These are phyloP conservation scores for Hydroisotoma schaefferi DNA, from an alignment of 2,888 invertebrate genomes.

Conservation along the genomic window DNA sequence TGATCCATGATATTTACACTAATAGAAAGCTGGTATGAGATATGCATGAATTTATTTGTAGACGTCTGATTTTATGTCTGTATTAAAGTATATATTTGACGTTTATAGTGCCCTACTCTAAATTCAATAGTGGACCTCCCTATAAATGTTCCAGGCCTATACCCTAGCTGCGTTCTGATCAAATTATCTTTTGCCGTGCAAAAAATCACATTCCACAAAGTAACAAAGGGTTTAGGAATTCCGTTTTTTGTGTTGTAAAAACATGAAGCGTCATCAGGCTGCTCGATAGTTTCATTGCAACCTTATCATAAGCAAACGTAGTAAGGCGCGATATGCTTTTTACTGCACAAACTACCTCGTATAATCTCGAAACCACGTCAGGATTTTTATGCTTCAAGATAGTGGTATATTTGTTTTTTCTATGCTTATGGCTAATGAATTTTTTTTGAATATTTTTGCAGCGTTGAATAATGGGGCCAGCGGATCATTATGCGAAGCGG, in stretches of 20 bases:
- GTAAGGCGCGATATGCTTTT: background rate
- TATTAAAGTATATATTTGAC: too few relatives aligned
- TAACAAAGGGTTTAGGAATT: slow-evolving; percentile 11
- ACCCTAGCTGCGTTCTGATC: too few relatives aligned
- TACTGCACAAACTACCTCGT: background rate
- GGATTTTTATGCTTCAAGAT: background rate
- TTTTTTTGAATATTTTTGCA: slow-evolving; percentile 15
- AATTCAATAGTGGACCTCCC: too few relatives aligned
- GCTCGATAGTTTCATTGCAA: background rate
- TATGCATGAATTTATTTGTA: too few relatives aligned
- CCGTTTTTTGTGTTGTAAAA: slow-evolving; percentile 8
- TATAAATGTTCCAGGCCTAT: too few relatives aligned
- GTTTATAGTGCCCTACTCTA: too few relatives aligned
- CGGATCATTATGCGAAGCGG: slow-evolving; percentile 49
- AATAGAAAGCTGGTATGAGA: too few relatives aligned
- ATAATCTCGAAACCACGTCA: too few relatives aligned
- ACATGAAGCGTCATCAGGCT: background rate
- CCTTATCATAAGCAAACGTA: background rate
- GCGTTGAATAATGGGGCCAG: slow-evolving; percentile 48
- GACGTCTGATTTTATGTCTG: too few relatives aligned
- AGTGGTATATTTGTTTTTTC: background rate
- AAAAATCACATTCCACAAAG: slow-evolving; percentile 11
- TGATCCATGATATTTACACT: too few relatives aligned
- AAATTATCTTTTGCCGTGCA: slow-evolving; percentile 3
- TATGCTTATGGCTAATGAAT: background rate